Evolutionary conservation across 2,888 invertebrate genomes (phyloP).

Genomic region (Yponomeuta malinellus): DNA sequence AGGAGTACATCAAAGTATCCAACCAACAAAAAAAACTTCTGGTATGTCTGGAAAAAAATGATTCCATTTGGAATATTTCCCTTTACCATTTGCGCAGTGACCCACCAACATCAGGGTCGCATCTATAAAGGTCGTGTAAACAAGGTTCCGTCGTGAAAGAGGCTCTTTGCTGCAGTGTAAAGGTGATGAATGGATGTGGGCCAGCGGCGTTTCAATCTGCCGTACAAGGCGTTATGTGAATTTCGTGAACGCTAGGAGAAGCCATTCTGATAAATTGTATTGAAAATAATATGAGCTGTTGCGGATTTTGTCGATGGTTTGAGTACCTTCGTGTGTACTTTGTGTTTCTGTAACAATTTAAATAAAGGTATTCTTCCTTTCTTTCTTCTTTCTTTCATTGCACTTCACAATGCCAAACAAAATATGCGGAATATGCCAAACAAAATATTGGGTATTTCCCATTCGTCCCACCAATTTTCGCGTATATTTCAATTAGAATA

Average conservation of each 20-base stretch:
- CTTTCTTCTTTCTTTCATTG: neutral
- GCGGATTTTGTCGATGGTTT: neutral
- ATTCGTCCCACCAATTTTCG: too few species aligned
- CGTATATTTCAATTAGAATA: too few species aligned
- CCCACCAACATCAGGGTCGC: neutral
- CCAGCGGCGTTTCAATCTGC: neutral
- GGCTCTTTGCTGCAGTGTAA: neutral
- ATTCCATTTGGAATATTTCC: neutral
- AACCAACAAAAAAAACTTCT: too few species aligned
- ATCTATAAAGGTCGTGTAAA: neutral
- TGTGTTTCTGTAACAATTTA: too few species aligned
- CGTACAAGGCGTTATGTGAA: neutral
- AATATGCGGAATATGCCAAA: too few species aligned
- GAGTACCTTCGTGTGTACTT: too few species aligned
- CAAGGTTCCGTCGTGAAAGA: neutral
- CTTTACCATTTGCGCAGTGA: neutral
- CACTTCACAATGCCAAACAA: neutral
- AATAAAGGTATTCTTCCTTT: too few species aligned
- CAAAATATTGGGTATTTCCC: too few species aligned
- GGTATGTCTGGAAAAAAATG: neutral
- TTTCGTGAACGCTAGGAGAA: neutral
- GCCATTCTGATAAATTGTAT: neutral
- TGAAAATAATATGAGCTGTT: neutral
- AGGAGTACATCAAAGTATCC: too few species aligned
- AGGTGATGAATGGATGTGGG: slow-evolving; percentile 1